Evolutionary conservation across 2,888 invertebrate genomes (phyloP).

Genomic region (Cataglyphis cursor): DNA sequence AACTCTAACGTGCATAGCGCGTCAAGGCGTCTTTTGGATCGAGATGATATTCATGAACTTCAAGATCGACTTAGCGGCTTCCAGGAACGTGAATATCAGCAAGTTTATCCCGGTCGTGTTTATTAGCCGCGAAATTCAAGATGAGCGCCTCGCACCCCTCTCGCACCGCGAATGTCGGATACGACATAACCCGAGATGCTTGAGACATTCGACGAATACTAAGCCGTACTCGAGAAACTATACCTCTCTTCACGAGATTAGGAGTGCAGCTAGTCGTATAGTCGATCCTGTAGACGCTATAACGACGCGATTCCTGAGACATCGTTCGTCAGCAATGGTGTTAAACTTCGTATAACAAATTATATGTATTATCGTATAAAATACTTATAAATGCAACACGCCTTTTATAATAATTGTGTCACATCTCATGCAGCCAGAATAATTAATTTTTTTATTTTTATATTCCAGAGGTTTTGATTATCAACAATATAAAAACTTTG

Average conservation of each 20-base stretch:
- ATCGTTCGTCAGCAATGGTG: not conserved
- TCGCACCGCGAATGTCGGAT: conserved; percentile 39
- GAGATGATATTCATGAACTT: conserved; percentile 47
- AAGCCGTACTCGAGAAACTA: conserved; percentile 65
- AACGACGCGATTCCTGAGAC: conserved; percentile 17
- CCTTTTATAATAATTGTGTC: not conserved
- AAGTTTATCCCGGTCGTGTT: conserved; percentile 70
- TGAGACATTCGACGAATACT: conserved; percentile 69
- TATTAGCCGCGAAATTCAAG: conserved; percentile 75
- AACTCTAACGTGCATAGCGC: not conserved
- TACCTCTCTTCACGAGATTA: conserved; percentile 65
- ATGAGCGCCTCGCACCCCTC: conserved; percentile 25
- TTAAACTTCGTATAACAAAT: conserved; percentile 9
- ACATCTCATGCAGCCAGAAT: not conserved
- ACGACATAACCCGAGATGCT: conserved; percentile 53
- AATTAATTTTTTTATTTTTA: not conserved
- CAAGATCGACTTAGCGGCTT: conserved; percentile 37
- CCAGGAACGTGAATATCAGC: conserved; percentile 59
- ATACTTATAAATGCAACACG: not conserved
- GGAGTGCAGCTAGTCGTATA: conserved; percentile 58
- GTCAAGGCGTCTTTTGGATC: conserved; percentile 52
- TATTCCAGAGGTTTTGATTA: not conserved
- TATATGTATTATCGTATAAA: not conserved
- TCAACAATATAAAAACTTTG: not conserved
- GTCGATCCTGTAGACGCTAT: conserved; percentile 39